phyloP scores from a whole-genome alignment of 2,113 vertebrate species.

The Albula glossodonta region DNA sequence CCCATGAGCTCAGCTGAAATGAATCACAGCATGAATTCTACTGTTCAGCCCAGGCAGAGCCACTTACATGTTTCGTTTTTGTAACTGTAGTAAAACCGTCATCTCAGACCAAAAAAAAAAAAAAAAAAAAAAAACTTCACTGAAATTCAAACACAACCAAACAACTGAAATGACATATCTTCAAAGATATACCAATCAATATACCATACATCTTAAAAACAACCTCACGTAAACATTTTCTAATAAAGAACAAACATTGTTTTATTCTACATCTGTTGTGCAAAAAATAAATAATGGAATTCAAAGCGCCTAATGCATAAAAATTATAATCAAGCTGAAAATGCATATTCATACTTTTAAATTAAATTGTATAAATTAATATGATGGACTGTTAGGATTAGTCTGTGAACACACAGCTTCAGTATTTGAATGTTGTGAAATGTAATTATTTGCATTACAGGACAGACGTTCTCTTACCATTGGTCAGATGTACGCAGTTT shows the following conservation, averaged over 20 bases:
- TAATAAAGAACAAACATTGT: neutral
- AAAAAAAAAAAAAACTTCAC: neutral
- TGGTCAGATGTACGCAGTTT: slow-evolving; percentile 99
- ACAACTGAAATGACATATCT: neutral
- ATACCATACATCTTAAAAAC: neutral
- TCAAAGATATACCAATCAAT: neutral
- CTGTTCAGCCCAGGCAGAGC: neutral
- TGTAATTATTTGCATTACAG: neutral
- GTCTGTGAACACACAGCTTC: slow-evolving; percentile 53
- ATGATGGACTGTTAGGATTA: slow-evolving; percentile 71
- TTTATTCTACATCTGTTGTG: neutral
- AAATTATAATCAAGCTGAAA: neutral
- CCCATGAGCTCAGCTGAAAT: neutral
- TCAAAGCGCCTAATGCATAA: neutral
- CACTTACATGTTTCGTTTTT: neutral
- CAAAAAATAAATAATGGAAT: neutral
- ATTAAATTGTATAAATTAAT: neutral
- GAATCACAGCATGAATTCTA: neutral
- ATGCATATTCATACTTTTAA: neutral
- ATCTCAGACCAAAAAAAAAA: too few relatives aligned
- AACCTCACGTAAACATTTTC: neutral
- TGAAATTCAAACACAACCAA: neutral
- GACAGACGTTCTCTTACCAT: slow-evolving; percentile 90
- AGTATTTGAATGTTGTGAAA: neutral
- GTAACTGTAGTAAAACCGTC: neutral